These are phyloP conservation scores for Calypte anna DNA, from an alignment of 2,113 vertebrate species.

Conservation along the genomic window DNA sequence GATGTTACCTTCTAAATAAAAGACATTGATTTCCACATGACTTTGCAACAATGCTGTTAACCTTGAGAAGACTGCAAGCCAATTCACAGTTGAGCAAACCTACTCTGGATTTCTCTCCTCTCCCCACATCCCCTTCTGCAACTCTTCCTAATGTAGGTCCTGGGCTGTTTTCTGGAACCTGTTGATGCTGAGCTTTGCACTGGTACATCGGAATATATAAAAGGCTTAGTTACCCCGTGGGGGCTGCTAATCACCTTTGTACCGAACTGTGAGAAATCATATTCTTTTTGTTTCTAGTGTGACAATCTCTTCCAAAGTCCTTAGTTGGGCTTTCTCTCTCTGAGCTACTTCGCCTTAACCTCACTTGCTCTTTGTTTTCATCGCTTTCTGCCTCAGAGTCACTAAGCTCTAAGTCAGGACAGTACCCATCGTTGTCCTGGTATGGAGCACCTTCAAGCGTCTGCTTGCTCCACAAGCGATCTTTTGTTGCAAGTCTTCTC, in stretches of 20 bases:
- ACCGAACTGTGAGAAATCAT: slow-evolving; percentile 83
- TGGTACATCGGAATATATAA: slow-evolving; percentile 47
- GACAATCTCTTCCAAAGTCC: slow-evolving; percentile 77
- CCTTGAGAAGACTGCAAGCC: slow-evolving; percentile 45
- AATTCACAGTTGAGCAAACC: slow-evolving; percentile 51
- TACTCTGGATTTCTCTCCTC: neutral
- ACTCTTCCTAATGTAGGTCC: slow-evolving; percentile 46
- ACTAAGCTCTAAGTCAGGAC: slow-evolving; percentile 94
- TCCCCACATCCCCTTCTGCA: slow-evolving; percentile 18
- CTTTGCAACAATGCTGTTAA: slow-evolving; percentile 18
- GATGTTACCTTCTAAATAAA: neutral
- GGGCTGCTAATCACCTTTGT: slow-evolving; percentile 89
- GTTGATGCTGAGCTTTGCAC: slow-evolving; percentile 65
- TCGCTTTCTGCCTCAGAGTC: slow-evolving; percentile 94
- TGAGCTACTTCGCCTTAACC: slow-evolving; percentile 72
- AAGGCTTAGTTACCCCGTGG: slow-evolving; percentile 46
- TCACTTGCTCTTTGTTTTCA: slow-evolving; percentile 80
- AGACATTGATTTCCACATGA: neutral
- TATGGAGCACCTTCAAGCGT: slow-evolving; percentile 75
- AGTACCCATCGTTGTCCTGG: slow-evolving; percentile 96
- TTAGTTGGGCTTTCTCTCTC: slow-evolving; percentile 73
- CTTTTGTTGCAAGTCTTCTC: slow-evolving; percentile 80
- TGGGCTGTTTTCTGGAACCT: slow-evolving; percentile 50
- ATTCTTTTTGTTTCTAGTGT: slow-evolving; percentile 80
- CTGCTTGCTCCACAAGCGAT: slow-evolving; percentile 86